Percentiles rank a stretch among this genome's conserved stretches.
Conservation (phyloP, 2,113 vertebrate genomes). For the Phasianus colchicus region DNA sequence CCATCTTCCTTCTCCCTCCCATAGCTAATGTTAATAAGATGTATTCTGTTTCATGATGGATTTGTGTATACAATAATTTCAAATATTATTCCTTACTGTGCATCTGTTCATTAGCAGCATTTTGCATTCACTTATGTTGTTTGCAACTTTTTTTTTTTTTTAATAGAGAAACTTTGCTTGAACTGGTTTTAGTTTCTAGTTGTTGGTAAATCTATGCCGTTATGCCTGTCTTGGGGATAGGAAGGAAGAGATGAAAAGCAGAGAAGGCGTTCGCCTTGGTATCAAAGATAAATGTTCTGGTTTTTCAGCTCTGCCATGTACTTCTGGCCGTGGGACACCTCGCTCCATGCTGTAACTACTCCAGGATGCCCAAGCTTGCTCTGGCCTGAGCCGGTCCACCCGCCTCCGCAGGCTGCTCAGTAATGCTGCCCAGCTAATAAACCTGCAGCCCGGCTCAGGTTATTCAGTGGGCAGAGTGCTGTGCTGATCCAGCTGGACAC, state of each 20-base stretch:
- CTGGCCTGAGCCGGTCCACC: conserved; percentile 9
- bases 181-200: conserved; percentile 39
- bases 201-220: not conserved
- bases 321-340: not conserved
- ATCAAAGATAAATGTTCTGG: not conserved
- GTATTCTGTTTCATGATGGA: not conserved
- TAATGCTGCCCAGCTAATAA: not conserved
- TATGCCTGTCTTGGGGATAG: not conserved
- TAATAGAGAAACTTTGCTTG: conserved; percentile 8
- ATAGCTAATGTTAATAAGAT: not conserved
- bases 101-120: conserved; percentile 20
- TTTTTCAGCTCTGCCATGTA: not conserved
- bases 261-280: not conserved
- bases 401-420: not conserved
- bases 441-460: not conserved
- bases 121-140: not conserved
- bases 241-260: not conserved
- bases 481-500: not conserved
- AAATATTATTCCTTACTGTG: not conserved
- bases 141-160: not conserved
- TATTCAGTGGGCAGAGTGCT: not conserved
- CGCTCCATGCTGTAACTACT: not conserved
- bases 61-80: not conserved
- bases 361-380: not conserved
- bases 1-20: not conserved